Conservation (phyloP, 2,888 invertebrate species). For the Leptarthrus brevirostris region DNA sequence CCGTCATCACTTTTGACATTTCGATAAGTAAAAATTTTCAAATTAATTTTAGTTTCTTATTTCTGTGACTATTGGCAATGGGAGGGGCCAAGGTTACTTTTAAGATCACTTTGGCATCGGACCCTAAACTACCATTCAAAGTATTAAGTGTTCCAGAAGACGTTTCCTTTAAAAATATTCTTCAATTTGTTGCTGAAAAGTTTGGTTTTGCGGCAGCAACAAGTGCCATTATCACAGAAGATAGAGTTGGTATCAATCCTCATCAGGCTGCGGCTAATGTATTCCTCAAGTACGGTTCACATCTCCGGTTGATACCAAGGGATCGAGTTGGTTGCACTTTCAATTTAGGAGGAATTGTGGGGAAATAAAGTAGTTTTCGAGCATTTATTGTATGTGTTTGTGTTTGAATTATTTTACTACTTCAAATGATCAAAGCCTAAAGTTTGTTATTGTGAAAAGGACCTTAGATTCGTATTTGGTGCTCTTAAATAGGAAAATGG, state of each 20-base stretch:
- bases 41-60: no score
- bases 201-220: conserved; percentile 94
- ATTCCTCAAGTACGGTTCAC: conserved; percentile 94
- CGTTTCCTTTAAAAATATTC: conserved; percentile 95
- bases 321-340: conserved; percentile 88
- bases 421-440: no score
- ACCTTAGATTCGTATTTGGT: no score
- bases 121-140: conserved; percentile 97
- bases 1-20: no score
- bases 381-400: no score
- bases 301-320: conserved; percentile 90
- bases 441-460: no score
- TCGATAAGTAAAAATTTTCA: no score
- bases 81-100: conserved; percentile 84
- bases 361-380: no score
- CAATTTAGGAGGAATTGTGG: no score
- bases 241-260: conserved; percentile 97
- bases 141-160: conserved; percentile 93
- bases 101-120: conserved; percentile 95
- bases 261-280: conserved; percentile 96
- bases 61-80: no score
- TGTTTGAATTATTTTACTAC: no score
- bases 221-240: conserved; percentile 96
- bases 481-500: no score
- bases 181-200: conserved; percentile 97